phyloP scores from a whole-genome alignment of 2,888 invertebrate genomes.

The Sphecodes monilicornis region DNA sequence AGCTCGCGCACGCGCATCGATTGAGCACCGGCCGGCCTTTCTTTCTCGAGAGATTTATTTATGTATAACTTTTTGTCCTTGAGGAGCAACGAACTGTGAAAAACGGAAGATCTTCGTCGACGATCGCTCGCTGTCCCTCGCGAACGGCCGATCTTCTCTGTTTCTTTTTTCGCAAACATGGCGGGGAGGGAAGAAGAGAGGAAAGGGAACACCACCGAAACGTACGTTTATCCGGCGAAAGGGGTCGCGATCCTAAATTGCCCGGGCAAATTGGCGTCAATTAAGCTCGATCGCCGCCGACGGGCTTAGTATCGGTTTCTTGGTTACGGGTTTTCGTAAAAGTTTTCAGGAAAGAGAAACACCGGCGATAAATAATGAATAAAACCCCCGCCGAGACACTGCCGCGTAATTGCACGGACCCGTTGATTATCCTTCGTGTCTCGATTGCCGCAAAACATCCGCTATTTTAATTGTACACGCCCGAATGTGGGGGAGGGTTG shows the following conservation, averaged over 20 bases:
- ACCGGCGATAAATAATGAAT: constrained; percentile 50
- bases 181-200: not conserved
- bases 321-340: constrained; percentile 48
- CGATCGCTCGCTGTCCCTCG: constrained; percentile 75
- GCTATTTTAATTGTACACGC: not conserved
- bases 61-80: constrained; percentile 78
- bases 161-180: not conserved
- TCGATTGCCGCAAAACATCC: constrained; percentile 1
- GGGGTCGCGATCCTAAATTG: constrained; percentile 60
- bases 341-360: constrained; percentile 51
- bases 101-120: constrained; percentile 66
- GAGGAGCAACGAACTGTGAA: constrained; percentile 75
- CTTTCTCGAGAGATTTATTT: constrained; percentile 82
- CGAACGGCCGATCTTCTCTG: constrained; percentile 25
- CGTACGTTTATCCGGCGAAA: constrained; percentile 47
- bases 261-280: constrained; percentile 60
- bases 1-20: constrained; percentile 74
- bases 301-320: constrained; percentile 34
- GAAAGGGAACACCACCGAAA: constrained; percentile 33
- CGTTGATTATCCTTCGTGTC: constrained; percentile 1
- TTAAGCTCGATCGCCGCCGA: constrained; percentile 53
- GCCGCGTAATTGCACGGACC: not conserved
- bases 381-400: not conserved
- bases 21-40: constrained; percentile 80
- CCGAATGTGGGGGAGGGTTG: not conserved